Evolutionary conservation across 2,113 vertebrate genomes (phyloP), one percentile per base, ranked within the genome.

Genomic region (Sylvilagus bachmani): DNA sequence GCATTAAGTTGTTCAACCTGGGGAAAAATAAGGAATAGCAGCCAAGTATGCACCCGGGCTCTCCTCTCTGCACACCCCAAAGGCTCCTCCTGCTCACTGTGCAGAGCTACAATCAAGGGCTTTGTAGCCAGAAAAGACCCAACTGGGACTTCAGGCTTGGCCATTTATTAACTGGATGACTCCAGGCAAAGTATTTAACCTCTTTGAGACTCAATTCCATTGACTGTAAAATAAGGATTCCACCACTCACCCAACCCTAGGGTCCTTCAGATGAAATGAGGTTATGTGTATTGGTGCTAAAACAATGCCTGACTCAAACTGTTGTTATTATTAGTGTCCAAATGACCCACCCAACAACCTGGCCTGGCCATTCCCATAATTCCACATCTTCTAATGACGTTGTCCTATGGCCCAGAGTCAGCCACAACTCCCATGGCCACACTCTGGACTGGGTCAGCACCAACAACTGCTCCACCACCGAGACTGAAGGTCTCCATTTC

Each of bases 1-100:
- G 98, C 98, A 95, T 96, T 98, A 96, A 99, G 98, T 91, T 99
- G 99, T 95, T 98, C 98, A 88, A 99, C 99, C 99, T 99, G 95
- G 85, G 95, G 84, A 4, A 81, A 84, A 49, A 96, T 31, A 96
- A 96, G 64, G 86, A 95, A 96, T 87, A 16, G 10, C 6, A 55
- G 62, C 36, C 55, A 22, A 31, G 53, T 10, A 2, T 2, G 21
- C 24, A 70, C 6, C 36, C 31, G 66, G 24, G 11, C 44, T 78
- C 14, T 58, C 38, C 53, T 38, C 25, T 17, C 70, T 16, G 31
- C 27, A 5, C 3, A 36, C 5, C 44, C 64, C 80, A 29, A 16
- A n/a, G 0, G 33, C 44, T 64, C 29, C 38, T 49, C 38, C 75
- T 55, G 27, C 66, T 81, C 67, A 29, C 0, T 19, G 17, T 14